Conservation (phyloP, 2,888 invertebrate species). For the Polydrusus pterygomalis region DNA sequence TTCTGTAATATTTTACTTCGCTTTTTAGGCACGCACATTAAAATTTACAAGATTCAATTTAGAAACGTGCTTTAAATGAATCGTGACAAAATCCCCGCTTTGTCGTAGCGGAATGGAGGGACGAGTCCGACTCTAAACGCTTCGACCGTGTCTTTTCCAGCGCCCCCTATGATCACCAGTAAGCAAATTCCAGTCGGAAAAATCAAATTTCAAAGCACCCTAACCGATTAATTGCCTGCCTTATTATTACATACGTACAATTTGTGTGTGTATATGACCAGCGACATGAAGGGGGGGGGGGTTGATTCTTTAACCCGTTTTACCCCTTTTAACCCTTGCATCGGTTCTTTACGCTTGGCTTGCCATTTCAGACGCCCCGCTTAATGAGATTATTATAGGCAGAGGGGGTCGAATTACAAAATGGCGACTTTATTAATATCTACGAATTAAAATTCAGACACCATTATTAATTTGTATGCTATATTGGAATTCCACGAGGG, state of each 20-base stretch:
- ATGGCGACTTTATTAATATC: slow-evolving; percentile 69
- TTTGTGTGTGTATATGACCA: slow-evolving; percentile 47
- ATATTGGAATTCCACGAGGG: slow-evolving; percentile 52
- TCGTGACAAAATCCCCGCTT: slow-evolving; percentile 67
- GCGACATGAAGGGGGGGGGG: slow-evolving; percentile 56
- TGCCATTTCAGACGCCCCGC: slow-evolving; percentile 70
- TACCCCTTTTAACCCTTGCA: slow-evolving; percentile 64
- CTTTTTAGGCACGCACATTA: slow-evolving; percentile 60
- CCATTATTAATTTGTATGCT: slow-evolving; percentile 59
- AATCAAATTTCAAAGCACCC: slow-evolving; percentile 70
- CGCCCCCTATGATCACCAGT: slow-evolving; percentile 65
- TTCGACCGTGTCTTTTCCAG: slow-evolving; percentile 51
- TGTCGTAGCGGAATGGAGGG: slow-evolving; percentile 67
- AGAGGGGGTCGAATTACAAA: slow-evolving; percentile 67
- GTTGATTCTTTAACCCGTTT: slow-evolving; percentile 60
- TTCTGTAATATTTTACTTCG: slow-evolving; percentile 46
- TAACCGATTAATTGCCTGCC: slow-evolving; percentile 68
- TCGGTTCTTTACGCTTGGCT: slow-evolving; percentile 70
- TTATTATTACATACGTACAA: slow-evolving; percentile 60
- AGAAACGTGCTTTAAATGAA: slow-evolving; percentile 66
- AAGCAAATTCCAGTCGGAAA: slow-evolving; percentile 67
- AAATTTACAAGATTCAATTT: slow-evolving; percentile 69
- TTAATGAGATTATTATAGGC: slow-evolving; percentile 73
- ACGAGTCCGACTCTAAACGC: slow-evolving; percentile 43
- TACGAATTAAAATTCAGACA: slow-evolving; percentile 64